Evolutionary conservation across 2,888 invertebrate species (phyloP), one percentile per base, ranked within the genome.

Genomic region (Micropterix aruncella): DNA sequence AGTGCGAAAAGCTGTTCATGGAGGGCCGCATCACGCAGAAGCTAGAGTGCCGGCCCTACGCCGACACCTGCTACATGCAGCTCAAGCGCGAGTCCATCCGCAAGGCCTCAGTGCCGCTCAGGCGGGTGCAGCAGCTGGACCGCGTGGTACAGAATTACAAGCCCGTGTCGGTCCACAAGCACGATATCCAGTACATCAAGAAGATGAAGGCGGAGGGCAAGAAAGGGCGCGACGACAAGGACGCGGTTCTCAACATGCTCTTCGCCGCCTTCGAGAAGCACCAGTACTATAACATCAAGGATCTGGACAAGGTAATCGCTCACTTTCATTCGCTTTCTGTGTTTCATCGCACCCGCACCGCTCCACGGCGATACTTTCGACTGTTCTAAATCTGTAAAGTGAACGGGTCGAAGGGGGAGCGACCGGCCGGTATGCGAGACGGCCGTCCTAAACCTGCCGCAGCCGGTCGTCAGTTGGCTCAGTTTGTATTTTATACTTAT

Each of bases 221-320:
- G 67, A 93, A 93, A 61, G 88, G 93, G 49, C 79, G 97, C 51
- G 91, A 92, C 62, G 96, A 96, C 58, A 93, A 94, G 61, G 94
- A 96, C 56, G 83, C 88, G 50, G 96, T 99, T 7, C 77, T 90
- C 65, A 93, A 97, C 59, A 89, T 93, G 81, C 65, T 99, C 44
- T 99, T 95, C 75, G 85, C 88, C 56, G 96, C 97, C 27, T 99
- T 99, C 70, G 97, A 99, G 60, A 95, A 95, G 65, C 99, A 99
- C 82, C 99, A 99, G 65, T 99, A 96, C 74, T 99, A 99, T 62
- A 96, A 96, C 62, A 92, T 95, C 50, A 92, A 89, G 60, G 96
- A 96, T 70, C 74, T 97, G 46, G 69, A 70, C 57, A 70, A 65
- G 66, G 70, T 70, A 57, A n/a, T n/a, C n/a, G n/a, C n/a, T n/a